phyloP scores from a whole-genome alignment of 2,113 vertebrate genomes.

The Macquaria ambigua region DNA sequence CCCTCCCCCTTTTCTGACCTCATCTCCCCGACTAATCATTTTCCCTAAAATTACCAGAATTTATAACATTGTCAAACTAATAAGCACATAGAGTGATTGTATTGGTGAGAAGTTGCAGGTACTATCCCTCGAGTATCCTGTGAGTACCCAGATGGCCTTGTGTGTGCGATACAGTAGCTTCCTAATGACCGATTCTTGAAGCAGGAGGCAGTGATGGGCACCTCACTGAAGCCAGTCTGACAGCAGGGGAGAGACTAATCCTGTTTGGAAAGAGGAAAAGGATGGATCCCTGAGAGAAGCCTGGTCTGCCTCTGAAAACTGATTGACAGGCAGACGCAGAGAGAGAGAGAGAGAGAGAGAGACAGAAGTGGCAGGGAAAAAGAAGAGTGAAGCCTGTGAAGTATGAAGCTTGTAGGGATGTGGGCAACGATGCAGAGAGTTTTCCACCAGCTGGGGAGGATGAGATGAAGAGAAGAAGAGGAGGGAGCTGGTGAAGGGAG shows the following conservation, averaged over 20 bases:
- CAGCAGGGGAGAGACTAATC: constrained; percentile 72
- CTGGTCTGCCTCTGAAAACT: constrained; percentile 42
- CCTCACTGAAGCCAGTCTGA: constrained; percentile 63
- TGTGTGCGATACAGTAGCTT: constrained; percentile 25
- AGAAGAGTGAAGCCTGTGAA: constrained; percentile 59
- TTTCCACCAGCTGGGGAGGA: constrained; percentile 41
- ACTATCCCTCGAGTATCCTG: background rate
- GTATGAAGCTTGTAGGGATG: constrained; percentile 62
- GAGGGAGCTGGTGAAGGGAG: constrained; percentile 25
- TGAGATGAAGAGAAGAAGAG: constrained; percentile 20
- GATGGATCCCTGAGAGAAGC: constrained; percentile 62
- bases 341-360: constrained; percentile 15
- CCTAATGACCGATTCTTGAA: constrained; percentile 55
- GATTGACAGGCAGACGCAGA: constrained; percentile 55
- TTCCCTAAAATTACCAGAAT: constrained; percentile 1
- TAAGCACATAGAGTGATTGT: background rate
- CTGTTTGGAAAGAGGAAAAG: constrained; percentile 59
- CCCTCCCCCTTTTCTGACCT: background rate
- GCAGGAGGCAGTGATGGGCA: constrained; percentile 67
- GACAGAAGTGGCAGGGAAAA: constrained; percentile 18
- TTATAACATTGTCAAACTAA: background rate
- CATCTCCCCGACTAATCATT: too few species aligned
- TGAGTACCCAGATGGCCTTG: constrained; percentile 16
- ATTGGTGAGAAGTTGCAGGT: background rate
- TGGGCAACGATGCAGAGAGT: constrained; percentile 60